Conservation (phyloP, 2,797 vertebrate genomes). For the Varecia variegata region DNA sequence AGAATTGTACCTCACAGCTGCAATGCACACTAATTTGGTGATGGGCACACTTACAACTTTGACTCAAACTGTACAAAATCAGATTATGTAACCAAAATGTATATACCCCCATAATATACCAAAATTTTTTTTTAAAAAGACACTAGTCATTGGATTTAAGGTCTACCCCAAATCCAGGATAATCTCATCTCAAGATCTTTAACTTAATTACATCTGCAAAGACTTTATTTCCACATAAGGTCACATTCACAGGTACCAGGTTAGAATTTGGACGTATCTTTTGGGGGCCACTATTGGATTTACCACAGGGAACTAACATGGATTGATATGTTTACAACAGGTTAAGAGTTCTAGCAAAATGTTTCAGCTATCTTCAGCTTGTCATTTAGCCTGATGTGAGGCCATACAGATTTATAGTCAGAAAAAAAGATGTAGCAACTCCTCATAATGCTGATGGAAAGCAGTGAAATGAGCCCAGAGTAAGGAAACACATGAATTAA, state of each 20-base stretch:
- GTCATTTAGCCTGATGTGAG: not conserved
- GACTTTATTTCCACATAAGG: not conserved
- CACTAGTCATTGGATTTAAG: not conserved
- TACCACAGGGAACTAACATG: not conserved
- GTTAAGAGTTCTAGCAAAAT: not conserved
- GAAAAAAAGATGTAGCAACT: not conserved
- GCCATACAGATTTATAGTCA: not conserved
- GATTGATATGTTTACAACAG: not conserved
- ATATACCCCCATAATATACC: fast-evolving
- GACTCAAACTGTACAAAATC: no score
- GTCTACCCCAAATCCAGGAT: not conserved
- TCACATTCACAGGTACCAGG: not conserved
- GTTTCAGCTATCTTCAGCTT: not conserved
- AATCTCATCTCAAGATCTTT: not conserved
- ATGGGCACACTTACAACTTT: no score
- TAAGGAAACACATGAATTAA: not conserved
- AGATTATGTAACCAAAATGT: no score
- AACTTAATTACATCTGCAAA: not conserved
- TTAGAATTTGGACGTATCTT: not conserved
- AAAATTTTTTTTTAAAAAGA: not conserved
- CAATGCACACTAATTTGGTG: no score
- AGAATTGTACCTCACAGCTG: no score
- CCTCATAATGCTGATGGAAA: not conserved
- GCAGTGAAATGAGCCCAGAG: not conserved
- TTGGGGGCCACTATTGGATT: not conserved